Conservation (phyloP, 2,888 invertebrate species). For the Apamea epomidion region DNA sequence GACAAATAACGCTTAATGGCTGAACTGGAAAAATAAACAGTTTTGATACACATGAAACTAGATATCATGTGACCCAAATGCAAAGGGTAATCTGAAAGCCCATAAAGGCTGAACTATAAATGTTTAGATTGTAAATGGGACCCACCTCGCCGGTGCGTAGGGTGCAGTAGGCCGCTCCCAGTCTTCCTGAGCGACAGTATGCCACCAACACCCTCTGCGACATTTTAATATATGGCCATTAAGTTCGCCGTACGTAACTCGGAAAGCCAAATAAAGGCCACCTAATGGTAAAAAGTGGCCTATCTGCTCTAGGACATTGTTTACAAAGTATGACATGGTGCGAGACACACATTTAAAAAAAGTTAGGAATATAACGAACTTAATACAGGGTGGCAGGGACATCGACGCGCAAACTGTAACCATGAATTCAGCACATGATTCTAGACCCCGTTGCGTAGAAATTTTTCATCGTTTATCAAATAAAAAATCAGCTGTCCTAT, state of each 20-base stretch:
- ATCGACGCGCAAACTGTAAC: no score
- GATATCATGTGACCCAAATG: conserved; percentile 34
- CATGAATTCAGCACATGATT: no score
- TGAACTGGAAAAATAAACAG: not conserved
- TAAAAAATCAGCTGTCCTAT: no score
- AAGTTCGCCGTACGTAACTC: no score
- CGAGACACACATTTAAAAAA: not conserved
- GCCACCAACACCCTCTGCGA: conserved; percentile 88
- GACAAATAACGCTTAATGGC: not conserved
- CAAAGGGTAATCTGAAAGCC: conserved; percentile 28
- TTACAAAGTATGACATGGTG: not conserved
- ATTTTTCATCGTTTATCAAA: no score
- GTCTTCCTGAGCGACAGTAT: conserved; percentile 91
- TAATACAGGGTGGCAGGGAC: no score
- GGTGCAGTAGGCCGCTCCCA: conserved; percentile 94
- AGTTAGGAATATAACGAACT: not conserved
- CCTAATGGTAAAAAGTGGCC: not conserved
- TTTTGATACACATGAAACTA: not conserved
- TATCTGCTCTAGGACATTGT: not conserved
- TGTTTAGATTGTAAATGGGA: conserved; percentile 25
- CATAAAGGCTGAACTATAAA: conserved; percentile 38
- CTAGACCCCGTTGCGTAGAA: no score
- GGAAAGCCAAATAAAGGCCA: not conserved
- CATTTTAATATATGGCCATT: conserved; percentile 24
- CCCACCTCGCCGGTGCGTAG: conserved; percentile 91